phyloP scores from a whole-genome alignment of 2,113 vertebrate genomes.

The Oncorhynchus kisutch region DNA sequence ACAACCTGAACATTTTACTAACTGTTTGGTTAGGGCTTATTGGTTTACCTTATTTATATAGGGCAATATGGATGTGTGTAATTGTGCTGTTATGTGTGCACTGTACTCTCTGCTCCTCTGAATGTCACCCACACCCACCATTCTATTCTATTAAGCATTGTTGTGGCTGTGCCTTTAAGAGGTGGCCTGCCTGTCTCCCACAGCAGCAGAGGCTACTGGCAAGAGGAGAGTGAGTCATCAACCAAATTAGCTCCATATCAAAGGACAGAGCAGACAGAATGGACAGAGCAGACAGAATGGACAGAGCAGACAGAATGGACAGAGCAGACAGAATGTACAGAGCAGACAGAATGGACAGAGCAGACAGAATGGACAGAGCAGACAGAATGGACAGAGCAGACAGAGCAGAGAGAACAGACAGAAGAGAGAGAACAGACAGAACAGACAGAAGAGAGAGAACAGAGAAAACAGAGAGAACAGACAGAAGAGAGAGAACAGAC shows the following conservation, averaged over 20 bases:
- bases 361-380: conserved; percentile 1
- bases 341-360: conserved; percentile 1
- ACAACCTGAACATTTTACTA: background rate
- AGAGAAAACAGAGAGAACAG: fast-evolving
- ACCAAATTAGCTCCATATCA: conserved; percentile 38
- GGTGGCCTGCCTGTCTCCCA: background rate
- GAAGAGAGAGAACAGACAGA: too few relatives aligned
- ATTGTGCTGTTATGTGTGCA: background rate
- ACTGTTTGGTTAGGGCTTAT: too few relatives aligned
- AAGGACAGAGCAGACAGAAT: conserved; percentile 33
- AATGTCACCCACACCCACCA: background rate
- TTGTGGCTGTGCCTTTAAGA: background rate
- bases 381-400: conserved; percentile 5
- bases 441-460: too few relatives aligned
- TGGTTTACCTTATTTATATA: too few relatives aligned
- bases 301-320: conserved; percentile 6
- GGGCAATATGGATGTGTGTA: too few relatives aligned
- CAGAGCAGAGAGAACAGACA: too few relatives aligned
- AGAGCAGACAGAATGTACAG: conserved; percentile 16
- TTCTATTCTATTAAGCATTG: background rate
- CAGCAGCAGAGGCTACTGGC: conserved; percentile 7
- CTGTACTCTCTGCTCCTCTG: background rate
- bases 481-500: too few relatives aligned
- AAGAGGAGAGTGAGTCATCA: conserved; percentile 44
- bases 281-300: too few relatives aligned